Evolutionary conservation across 2,888 invertebrate species (phyloP), one percentile per base, ranked within the genome.

Genomic region (Diplolepis rosae): DNA sequence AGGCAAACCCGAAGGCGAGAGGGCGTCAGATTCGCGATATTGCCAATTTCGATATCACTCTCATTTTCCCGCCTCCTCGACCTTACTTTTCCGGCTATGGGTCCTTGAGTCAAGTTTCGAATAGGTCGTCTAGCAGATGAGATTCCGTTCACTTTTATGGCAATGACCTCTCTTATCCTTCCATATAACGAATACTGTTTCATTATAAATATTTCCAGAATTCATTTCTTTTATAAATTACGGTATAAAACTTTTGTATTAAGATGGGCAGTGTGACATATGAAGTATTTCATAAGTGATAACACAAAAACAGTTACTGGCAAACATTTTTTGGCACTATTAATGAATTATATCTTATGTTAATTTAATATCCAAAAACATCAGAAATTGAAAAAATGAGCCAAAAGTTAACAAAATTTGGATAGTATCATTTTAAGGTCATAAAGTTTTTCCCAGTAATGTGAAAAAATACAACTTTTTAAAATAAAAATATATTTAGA

Each of bases 11-110:
- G 39, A 42, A n/a, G 61, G 61, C 61, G 24, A 61, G 61, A 61
- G 61, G 61, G 61, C 35, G 39, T 39, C 39, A 61, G 61, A 39
- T 61, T 48, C 50, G 66, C 32, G 50, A 66, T 66, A 66, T 66
- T 66, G 66, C 48, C 66, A 66, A 66, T 66, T 66, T 66, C 32
- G 66, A 48, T 66, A 66, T 66, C 66, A 66, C 35, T 66, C 66
- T 66, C 50, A 66, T 66, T 50, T 66, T 48, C 50, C 48, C 66
- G 30, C 66, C 35, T 42, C 39, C 61, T 24, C 39, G 13, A 22
- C 27, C 35, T 4, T n/a, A 54, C 54, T 54, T 54, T 30, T 24
- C 24, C 61, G 39, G 61, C 61, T 61, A 27, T 39, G 24, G 61
- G 61, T 24, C 61, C 61, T 61, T 61, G 61, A 61, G 61, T 39